phyloP scores from a whole-genome alignment of 1,140 invertebrate species.

The Drosophila ficusphila region DNA sequence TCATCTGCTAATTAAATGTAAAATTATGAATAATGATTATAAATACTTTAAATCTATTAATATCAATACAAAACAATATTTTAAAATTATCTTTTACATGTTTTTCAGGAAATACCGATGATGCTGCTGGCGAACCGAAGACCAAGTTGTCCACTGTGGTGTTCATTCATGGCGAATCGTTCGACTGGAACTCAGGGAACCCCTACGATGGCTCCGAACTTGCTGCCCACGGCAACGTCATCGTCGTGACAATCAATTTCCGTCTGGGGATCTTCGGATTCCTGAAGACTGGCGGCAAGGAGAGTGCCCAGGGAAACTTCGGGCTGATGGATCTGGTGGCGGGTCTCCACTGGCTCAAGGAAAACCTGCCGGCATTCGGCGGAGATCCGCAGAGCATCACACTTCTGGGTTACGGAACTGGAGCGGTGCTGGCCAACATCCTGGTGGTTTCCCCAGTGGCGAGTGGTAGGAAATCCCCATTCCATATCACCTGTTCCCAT shows the following conservation, averaged over 20 bases:
- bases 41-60: no score
- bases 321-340: constrained; percentile 97
- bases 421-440: constrained; percentile 96
- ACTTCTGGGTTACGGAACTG: constrained; percentile 96
- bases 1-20: neutral
- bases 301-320: constrained; percentile 95
- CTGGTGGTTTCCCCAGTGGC: constrained; percentile 96
- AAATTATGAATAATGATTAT: neutral
- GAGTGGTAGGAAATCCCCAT: constrained; percentile 88
- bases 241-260: constrained; percentile 99
- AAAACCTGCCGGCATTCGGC: constrained; percentile 95
- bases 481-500: neutral
- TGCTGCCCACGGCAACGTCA: constrained; percentile 94
- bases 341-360: constrained; percentile 95
- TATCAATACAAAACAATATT: neutral
- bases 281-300: constrained; percentile 93
- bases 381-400: constrained; percentile 95
- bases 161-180: constrained; percentile 97
- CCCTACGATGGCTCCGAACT: constrained; percentile 96
- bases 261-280: constrained; percentile 98
- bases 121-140: constrained; percentile 7
- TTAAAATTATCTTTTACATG: no score
- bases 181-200: constrained; percentile 97
- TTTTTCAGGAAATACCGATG: constrained; percentile 37
- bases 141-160: constrained; percentile 89